Conservation (phyloP, 2,888 invertebrate species). For the Drosophila lutescens region DNA sequence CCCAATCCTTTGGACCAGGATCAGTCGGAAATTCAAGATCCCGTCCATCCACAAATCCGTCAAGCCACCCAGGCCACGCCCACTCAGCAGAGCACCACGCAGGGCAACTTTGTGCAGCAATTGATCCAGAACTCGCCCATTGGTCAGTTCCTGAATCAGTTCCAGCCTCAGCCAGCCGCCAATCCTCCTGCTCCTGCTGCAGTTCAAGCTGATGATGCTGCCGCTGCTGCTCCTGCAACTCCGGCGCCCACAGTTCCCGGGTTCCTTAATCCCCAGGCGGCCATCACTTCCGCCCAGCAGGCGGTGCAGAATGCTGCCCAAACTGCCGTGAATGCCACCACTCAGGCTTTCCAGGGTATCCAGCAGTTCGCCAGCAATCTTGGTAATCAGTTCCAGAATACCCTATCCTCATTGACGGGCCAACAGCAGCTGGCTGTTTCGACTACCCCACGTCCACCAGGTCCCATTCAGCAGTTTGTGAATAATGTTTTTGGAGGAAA, state of each 20-base stretch:
- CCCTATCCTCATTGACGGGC: slow-evolving; percentile 73
- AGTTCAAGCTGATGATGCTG: slow-evolving; percentile 53
- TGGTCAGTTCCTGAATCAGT: slow-evolving; percentile 79
- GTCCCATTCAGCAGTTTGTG: slow-evolving; percentile 81
- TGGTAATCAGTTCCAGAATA: slow-evolving; percentile 78
- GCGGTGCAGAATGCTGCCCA: slow-evolving; percentile 75
- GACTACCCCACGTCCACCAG: slow-evolving; percentile 79
- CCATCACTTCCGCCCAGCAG: slow-evolving; percentile 72
- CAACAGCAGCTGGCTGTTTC: slow-evolving; percentile 49
- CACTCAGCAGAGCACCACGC: slow-evolving; percentile 62
- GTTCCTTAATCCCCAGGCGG: slow-evolving; percentile 69
- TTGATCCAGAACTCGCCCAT: slow-evolving; percentile 81
- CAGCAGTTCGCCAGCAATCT: slow-evolving; percentile 79
- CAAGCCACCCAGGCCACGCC: slow-evolving; percentile 80
- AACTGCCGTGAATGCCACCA: slow-evolving; percentile 73
- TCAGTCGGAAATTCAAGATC: slow-evolving; percentile 25
- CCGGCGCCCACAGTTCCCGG: slow-evolving; percentile 76
- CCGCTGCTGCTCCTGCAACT: slow-evolving; percentile 35
- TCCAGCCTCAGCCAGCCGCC: slow-evolving; percentile 52
- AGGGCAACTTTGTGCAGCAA: slow-evolving; percentile 79
- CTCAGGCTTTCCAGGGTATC: slow-evolving; percentile 79
- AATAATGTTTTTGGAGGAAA: slow-evolving; percentile 79
- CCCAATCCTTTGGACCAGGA: slow-evolving; percentile 12
- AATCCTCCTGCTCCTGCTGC: background rate
- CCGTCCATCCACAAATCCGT: slow-evolving; percentile 58